Conservation (phyloP, 2,888 invertebrate genomes). For the Drosophila incognita region DNA sequence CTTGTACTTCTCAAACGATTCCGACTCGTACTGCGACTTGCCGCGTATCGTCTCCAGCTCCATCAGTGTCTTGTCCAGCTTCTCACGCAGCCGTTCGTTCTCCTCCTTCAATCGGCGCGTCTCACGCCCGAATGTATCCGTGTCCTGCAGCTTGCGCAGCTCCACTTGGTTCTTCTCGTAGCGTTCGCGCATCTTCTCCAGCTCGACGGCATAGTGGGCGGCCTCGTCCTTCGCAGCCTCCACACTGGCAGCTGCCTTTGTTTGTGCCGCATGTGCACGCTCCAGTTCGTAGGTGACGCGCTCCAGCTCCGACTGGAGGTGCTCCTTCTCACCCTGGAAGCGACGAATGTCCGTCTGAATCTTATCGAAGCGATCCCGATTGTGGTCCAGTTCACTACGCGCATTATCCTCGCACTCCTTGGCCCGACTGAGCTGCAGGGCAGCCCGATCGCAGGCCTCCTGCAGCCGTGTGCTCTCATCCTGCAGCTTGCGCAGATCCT, state of each 20-base stretch:
- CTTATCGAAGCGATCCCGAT: conserved; percentile 95
- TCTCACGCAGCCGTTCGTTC: conserved; percentile 91
- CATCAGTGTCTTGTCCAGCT: conserved; percentile 91
- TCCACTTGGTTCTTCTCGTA: conserved; percentile 94
- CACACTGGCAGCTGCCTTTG: conserved; percentile 93
- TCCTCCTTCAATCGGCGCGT: conserved; percentile 92
- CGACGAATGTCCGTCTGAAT: conserved; percentile 93
- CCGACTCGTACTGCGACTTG: conserved; percentile 91
- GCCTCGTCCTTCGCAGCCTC: conserved; percentile 96
- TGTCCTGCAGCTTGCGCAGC: conserved; percentile 92
- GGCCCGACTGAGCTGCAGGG: conserved; percentile 92
- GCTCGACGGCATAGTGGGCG: conserved; percentile 93
- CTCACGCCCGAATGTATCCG: conserved; percentile 92
- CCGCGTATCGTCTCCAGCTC: conserved; percentile 93
- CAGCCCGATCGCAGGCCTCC: conserved; percentile 95
- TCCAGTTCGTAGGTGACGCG: conserved; percentile 94
- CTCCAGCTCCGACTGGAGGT: conserved; percentile 93
- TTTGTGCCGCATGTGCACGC: conserved; percentile 93
- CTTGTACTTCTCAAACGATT: conserved; percentile 90
- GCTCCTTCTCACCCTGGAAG: conserved; percentile 93
- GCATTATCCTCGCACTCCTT: conserved; percentile 97
- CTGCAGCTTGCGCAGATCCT: conserved; percentile 93
- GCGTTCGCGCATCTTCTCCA: conserved; percentile 96
- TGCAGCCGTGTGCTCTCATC: conserved; percentile 94
- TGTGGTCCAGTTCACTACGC: conserved; percentile 94